Conservation (phyloP, 2,797 vertebrate species). For the Anomalospiza imberbis region DNA sequence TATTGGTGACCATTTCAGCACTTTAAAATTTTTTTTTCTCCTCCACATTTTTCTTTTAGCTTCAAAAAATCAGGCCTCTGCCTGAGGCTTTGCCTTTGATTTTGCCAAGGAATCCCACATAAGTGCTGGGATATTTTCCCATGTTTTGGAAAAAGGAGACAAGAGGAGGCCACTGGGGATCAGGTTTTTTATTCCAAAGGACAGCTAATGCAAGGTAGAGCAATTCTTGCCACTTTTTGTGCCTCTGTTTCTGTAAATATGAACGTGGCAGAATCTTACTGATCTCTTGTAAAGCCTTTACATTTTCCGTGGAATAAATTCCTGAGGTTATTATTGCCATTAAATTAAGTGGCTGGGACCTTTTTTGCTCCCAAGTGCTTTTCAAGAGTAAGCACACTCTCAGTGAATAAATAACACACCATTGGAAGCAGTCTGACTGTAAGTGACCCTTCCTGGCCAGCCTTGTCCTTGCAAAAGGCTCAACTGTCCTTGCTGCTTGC, state of each 20-base stretch:
- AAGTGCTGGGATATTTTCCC: background rate
- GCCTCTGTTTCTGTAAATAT: background rate
- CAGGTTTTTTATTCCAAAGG: background rate
- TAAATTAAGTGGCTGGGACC: background rate
- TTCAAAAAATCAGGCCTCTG: background rate
- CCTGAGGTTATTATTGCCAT: background rate
- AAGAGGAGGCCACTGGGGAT: background rate
- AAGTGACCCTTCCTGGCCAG: background rate
- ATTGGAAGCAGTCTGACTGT: background rate
- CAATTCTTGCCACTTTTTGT: background rate
- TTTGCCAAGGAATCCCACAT: background rate
- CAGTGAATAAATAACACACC: background rate
- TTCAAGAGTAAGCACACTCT: background rate
- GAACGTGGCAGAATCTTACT: background rate
- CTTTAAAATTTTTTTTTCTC: background rate
- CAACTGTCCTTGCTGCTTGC: background rate
- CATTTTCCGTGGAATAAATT: background rate
- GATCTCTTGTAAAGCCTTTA: background rate
- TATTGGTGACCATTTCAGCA: background rate
- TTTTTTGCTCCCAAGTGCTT: background rate
- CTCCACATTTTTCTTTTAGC: background rate
- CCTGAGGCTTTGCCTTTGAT: background rate
- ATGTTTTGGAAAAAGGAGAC: background rate
- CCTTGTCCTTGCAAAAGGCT: background rate
- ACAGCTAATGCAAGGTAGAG: background rate